Percentiles rank a stretch among this genome's conserved stretches.
phyloP scores from a whole-genome alignment of 2,888 invertebrate genomes.

The Blastobasis lacticolella region DNA sequence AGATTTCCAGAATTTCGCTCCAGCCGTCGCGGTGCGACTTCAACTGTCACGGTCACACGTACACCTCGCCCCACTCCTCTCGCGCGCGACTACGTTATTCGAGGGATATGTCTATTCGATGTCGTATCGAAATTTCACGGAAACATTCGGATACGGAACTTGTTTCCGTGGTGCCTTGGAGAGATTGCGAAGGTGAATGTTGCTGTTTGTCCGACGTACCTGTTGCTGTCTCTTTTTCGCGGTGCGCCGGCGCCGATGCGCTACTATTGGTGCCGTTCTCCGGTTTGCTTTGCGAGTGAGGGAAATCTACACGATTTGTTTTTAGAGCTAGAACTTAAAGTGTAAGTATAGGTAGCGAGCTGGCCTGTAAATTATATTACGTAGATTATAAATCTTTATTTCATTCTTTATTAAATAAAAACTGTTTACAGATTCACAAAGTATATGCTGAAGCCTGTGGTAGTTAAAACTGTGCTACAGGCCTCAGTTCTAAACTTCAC shows the following conservation, averaged over 20 bases:
- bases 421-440: no score
- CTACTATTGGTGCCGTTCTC: constrained; percentile 11
- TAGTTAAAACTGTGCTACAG: no score
- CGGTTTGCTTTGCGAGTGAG: no score
- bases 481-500: no score
- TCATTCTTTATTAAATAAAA: no score
- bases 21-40: neutral
- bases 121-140: constrained; percentile 22
- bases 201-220: constrained; percentile 17
- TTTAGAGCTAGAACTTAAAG: no score
- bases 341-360: no score
- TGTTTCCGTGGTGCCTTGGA: constrained; percentile 20
- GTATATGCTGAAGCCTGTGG: no score
- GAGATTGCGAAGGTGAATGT: constrained; percentile 44
- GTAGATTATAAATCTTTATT: no score
- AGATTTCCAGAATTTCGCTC: no score
- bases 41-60: constrained; percentile 31
- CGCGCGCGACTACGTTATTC: constrained; percentile 22
- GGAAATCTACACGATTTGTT: no score
- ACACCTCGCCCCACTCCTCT: constrained; percentile 18
- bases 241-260: constrained; percentile 25
- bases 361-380: no score
- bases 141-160: constrained; percentile 20
- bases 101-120: constrained; percentile 18
- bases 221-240: constrained; percentile 28